Evolutionary conservation across 2,888 invertebrate genomes (phyloP), one percentile per base, ranked within the genome.

Genomic region (Harpalus rufipes): DNA sequence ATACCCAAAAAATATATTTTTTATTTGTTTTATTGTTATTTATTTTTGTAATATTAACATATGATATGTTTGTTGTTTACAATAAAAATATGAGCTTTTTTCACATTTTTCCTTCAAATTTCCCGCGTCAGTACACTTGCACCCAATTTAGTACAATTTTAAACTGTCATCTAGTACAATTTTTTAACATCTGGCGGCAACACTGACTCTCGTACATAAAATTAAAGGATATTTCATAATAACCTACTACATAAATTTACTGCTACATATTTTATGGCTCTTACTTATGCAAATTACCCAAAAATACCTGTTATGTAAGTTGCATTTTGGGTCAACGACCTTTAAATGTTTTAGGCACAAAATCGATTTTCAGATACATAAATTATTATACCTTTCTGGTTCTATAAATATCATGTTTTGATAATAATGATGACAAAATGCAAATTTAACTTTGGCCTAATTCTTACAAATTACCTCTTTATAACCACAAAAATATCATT

Each of bases 401-500:
- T 68, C 68, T 65, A 12, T 16, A 59, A 32, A 68, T 25, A 63
- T 63, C 16, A 21, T 63, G 25, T 25, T 0, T 68, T 41, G 16
- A 63, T 59, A 59, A 59, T 25, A 25, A 12, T 8, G 25, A 12
- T 63, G 63, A 25, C 63, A 63, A 63, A 61, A 63, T 63, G 63
- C 63, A 63, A 21, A 63, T 63, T 63, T 63, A 63, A 63, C 25
- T 63, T 63, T 18, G 21, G 21, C 63, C 63, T 12, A 63, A 63
- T 63, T 63, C 21, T 25, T 63, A 21, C 68, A 68, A 68, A 41
- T 68, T 68, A 68, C 68, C 14, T 41, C 14, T 68, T 25, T 76
- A 76, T 14, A 51, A 16, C 76, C 41, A 21, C 76, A 44, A 76
- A 76, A 76, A 76, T 44, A 18, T 56, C 51, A 76, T 76, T 51